A percentile compares a stretch with the other conserved stretches of the same genome.
Conservation (phyloP, 2,113 vertebrate genomes). For the Ranitomeya variabilis region DNA sequence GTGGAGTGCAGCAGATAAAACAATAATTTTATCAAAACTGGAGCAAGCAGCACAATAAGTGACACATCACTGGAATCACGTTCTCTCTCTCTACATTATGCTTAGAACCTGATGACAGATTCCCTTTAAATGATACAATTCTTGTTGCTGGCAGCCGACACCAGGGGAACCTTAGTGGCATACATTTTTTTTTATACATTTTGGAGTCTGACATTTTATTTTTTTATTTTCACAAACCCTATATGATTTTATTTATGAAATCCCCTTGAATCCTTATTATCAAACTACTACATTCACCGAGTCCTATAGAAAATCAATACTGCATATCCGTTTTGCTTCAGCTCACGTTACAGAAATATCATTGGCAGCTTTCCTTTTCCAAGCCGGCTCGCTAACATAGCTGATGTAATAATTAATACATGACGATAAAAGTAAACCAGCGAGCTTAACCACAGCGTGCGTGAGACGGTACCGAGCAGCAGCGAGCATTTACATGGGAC, state of each 20-base stretch:
- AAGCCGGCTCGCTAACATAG: background rate
- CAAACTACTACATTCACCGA: background rate
- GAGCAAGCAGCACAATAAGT: too few species aligned
- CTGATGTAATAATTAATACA: constrained; percentile 48
- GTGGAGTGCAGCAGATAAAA: too few species aligned
- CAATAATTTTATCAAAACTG: too few species aligned
- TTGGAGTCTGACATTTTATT: background rate
- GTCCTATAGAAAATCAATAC: background rate
- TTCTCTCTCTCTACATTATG: too few species aligned
- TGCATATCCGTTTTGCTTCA: background rate
- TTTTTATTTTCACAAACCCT: background rate
- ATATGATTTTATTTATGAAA: background rate
- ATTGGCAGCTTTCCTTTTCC: constrained; percentile 28
- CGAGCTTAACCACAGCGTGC: constrained; percentile 15
- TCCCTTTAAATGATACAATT: too few species aligned
- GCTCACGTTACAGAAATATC: background rate
- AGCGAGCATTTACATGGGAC: constrained; percentile 9
- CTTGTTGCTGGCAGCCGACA: background rate
- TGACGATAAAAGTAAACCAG: constrained; percentile 36
- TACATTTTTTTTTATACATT: background rate
- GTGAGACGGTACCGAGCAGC: constrained; percentile 4
- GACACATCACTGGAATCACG: too few species aligned
- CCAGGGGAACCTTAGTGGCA: background rate
- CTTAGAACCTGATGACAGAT: too few species aligned
- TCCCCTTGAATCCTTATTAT: background rate